These are phyloP conservation scores for Drosophila lacicola DNA, from an alignment of 2,888 invertebrate genomes.

Conservation along the genomic window DNA sequence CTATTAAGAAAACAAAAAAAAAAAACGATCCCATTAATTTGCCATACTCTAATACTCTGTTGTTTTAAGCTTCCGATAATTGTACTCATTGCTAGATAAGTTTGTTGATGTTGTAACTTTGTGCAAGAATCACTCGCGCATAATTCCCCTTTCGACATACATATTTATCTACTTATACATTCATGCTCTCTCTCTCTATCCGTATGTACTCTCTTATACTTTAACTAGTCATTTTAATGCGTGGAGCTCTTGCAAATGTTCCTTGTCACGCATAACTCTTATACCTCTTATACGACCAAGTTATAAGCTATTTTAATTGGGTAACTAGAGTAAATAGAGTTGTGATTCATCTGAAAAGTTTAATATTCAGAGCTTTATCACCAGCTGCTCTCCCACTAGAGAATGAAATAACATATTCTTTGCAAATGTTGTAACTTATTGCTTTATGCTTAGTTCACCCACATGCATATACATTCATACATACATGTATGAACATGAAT, in stretches of 20 bases:
- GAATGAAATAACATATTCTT: no score
- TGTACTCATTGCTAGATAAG: conserved; percentile 27
- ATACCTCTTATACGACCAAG: background rate
- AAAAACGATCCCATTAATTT: background rate
- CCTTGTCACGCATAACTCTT: background rate
- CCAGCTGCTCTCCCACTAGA: no score
- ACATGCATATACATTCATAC: conserved; percentile 3
- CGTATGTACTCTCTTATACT: conserved; percentile 7
- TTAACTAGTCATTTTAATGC: background rate
- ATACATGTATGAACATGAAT: background rate
- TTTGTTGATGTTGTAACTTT: conserved; percentile 45
- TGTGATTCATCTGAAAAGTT: no score
- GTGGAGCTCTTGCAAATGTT: background rate
- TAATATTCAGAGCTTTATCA: no score
- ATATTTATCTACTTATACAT: conserved; percentile 1
- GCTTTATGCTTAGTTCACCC: conserved; percentile 4
- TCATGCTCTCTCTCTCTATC: conserved; percentile 4
- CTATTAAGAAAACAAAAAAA: background rate
- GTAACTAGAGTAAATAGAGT: no score
- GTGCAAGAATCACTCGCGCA: conserved; percentile 29
- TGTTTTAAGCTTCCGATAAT: conserved; percentile 15
- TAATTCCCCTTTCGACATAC: conserved; percentile 11
- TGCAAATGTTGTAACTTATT: background rate
- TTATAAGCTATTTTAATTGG: background rate
- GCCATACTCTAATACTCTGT: conserved; percentile 9